These are phyloP conservation scores for Antheraea pernyi DNA, from an alignment of 1,140 invertebrate genomes.

Conservation along the genomic window DNA sequence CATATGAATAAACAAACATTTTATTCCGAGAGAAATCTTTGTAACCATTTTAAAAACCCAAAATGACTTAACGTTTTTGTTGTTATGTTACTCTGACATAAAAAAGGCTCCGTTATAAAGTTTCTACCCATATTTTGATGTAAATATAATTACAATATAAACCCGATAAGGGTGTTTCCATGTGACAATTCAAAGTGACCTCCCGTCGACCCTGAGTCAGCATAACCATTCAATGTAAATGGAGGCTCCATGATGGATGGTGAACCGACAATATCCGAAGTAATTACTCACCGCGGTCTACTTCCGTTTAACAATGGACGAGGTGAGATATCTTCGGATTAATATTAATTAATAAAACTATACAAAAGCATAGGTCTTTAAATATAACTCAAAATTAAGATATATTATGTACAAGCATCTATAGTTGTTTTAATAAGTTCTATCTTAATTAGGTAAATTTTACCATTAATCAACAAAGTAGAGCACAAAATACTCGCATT, in stretches of 20 bases:
- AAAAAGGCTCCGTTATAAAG: not conserved
- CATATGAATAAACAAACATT: no score
- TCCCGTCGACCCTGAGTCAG: slow-evolving; percentile 7
- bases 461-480: no score
- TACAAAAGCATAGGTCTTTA: not conserved
- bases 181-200: slow-evolving; percentile 3
- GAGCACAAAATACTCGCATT: no score
- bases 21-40: not conserved
- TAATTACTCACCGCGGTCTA: slow-evolving; percentile 10
- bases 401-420: no score
- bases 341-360: slow-evolving; percentile 8
- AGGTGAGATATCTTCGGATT: not conserved
- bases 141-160: slow-evolving; percentile 2
- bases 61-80: not conserved
- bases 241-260: slow-evolving; percentile 9
- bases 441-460: no score
- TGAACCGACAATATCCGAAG: slow-evolving; percentile 8
- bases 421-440: no score
- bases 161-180: slow-evolving; percentile 1
- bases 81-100: not conserved
- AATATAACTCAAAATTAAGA: no score
- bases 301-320: not conserved
- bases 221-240: slow-evolving; percentile 17
- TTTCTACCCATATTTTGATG: not conserved
- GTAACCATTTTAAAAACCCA: not conserved